These are phyloP conservation scores for Clavelina lepadiformis DNA, from an alignment of 23 tunicate genomes.

Conservation along the genomic window DNA sequence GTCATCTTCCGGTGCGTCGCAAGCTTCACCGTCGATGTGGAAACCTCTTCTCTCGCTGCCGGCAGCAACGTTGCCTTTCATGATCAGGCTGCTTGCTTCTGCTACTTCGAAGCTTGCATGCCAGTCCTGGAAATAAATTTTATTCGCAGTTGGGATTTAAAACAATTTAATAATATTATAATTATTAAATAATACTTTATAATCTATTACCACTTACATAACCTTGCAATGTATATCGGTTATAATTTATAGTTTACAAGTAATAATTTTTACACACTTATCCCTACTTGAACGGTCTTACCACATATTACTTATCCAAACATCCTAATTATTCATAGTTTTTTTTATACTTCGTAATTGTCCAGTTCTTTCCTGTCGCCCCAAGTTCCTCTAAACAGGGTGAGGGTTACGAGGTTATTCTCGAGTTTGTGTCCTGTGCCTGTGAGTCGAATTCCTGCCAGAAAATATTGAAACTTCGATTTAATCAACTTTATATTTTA, in stretches of 20 bases:
- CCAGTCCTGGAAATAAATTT: slow-evolving; percentile 35
- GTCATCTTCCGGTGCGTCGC: slow-evolving; percentile 28
- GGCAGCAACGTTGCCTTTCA: slow-evolving; percentile 56
- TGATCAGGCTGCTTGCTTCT: slow-evolving; percentile 34
- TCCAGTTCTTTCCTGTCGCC: slow-evolving; percentile 9
- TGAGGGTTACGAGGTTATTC: slow-evolving; percentile 38
- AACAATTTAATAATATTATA: no score
- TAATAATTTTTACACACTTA: no score
- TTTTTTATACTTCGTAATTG: slow-evolving; percentile 12
- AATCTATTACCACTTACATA: no score
- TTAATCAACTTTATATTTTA: no score
- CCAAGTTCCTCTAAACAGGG: slow-evolving; percentile 58
- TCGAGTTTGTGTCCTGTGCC: slow-evolving; percentile 35
- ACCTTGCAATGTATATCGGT: no score
- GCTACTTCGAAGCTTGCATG: slow-evolving; percentile 48
- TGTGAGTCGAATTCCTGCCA: slow-evolving; percentile 58
- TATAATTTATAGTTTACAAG: no score
- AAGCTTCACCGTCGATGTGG: slow-evolving; percentile 60
- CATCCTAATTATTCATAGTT: no score
- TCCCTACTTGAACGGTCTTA: no score
- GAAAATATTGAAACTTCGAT: no score
- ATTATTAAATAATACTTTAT: no score
- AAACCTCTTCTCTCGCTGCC: slow-evolving; percentile 79
- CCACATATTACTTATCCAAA: no score
- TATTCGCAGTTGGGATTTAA: no score